Evolutionary conservation across 2,888 invertebrate species (phyloP), one percentile per base, ranked within the genome.

Genomic region (Cataglyphis albicans): DNA sequence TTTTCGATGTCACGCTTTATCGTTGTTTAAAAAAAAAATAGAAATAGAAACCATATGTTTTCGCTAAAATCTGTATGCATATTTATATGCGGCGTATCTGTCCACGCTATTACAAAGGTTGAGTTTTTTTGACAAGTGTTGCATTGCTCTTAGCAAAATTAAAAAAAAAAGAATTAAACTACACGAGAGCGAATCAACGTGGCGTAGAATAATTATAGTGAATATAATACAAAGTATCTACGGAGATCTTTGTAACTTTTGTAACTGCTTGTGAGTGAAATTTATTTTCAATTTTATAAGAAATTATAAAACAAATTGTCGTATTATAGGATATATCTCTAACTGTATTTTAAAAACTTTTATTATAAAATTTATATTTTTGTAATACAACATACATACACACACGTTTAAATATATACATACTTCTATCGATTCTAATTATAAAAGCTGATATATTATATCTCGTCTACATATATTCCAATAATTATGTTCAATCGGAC

Each of bases 101-200:
- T 59, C 76, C 10, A 21, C 32, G 10, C 57, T n/a, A 57, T 78
- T 29, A 78, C 5, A 41, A 12, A 78, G 32, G n/a, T 1, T 10
- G 10, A 78, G 35, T 68, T 78, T 68, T 78, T 76, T 78, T 78
- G 41, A 59, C 68, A 41, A 41, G 32, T 68, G 32, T 78, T 68
- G 41, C 29, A 44, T 68, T 78, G 68, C 10, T 59, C n/a, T 18
- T 68, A 68, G 18, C 57, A 68, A 68, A 78, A 68, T 78, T 67
- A 57, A 41, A 67, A 67, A 64, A 75, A 52, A 68, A 59, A 63
- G 48, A 35, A 64, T 38, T 38, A 75, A 76, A 38, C 57, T 59
- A 1, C 21, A 9, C 32, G 38, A 75, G 7, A 21, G 2, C 41
- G 55, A 48, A 4, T 48, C 18, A n/a, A 44, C 12, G 12, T 64